Conservation (phyloP, 2,113 vertebrate species). For the Trogon surrucura region DNA sequence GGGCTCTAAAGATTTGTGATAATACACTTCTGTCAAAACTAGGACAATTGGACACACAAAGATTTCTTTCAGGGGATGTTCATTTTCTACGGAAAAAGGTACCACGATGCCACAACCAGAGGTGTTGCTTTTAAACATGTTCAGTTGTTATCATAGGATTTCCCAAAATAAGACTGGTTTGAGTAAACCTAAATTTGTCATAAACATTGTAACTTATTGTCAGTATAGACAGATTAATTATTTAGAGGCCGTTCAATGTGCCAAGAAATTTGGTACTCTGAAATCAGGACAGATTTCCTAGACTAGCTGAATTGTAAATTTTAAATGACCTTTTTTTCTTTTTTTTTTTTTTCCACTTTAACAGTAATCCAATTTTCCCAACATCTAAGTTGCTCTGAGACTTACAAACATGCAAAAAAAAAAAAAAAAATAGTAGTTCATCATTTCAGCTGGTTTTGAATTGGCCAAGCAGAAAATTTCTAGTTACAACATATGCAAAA, state of each 20-base stretch:
- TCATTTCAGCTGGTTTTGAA: not conserved
- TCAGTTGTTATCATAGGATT: not conserved
- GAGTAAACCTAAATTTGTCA: not conserved
- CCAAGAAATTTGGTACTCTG: not conserved
- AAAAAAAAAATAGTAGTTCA: accelerated
- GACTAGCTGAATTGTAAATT: not conserved
- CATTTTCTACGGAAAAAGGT: not conserved
- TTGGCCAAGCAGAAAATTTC: not conserved
- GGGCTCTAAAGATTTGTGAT: not conserved
- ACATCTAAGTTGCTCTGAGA: not conserved
- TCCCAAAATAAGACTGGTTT: not conserved
- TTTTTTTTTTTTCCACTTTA: not conserved
- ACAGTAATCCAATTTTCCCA: not conserved
- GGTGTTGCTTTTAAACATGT: not conserved
- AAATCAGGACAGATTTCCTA: not conserved
- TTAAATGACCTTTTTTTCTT: not conserved
- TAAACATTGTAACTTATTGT: not conserved
- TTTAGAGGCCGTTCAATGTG: not conserved
- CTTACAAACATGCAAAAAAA: not conserved
- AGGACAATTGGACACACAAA: not conserved
- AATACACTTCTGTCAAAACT: not conserved
- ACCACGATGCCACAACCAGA: not conserved
- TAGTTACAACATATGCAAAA: not conserved
- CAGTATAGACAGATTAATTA: not conserved
- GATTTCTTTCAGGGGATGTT: not conserved